phyloP scores from a whole-genome alignment of 2,888 invertebrate species.

The Idaea biselata region DNA sequence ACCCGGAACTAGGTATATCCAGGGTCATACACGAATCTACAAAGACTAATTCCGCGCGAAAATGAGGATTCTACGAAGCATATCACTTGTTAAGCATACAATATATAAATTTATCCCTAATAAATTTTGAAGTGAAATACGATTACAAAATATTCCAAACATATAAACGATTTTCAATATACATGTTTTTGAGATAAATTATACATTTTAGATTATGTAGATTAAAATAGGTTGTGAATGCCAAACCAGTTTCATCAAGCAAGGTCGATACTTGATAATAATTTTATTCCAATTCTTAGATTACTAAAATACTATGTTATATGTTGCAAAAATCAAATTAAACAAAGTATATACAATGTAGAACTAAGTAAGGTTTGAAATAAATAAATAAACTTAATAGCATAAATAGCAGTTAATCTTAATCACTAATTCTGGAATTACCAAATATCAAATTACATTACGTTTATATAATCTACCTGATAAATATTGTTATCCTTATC shows the following conservation, averaged over 20 bases:
- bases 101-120: background rate
- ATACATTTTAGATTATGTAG: slow-evolving; percentile 37
- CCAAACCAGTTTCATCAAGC: slow-evolving; percentile 65
- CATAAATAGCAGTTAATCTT: too few relatives aligned
- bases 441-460: background rate
- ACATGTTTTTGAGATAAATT: slow-evolving; percentile 22
- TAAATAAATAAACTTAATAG: background rate
- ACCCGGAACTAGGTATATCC: slow-evolving; percentile 65
- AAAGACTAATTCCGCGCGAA: slow-evolving; percentile 24
- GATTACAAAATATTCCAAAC: slow-evolving; percentile 1
- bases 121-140: background rate
- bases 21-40: slow-evolving; percentile 52
- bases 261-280: slow-evolving; percentile 61
- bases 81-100: background rate
- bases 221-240: slow-evolving; percentile 61
- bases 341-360: background rate
- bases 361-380: background rate
- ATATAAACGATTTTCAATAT: slow-evolving; percentile 13
- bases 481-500: background rate
- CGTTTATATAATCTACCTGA: background rate
- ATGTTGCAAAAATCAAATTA: background rate
- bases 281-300: slow-evolving; percentile 50
- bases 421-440: background rate
- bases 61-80: background rate
- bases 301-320: background rate